Evolutionary conservation across 2,888 invertebrate genomes (phyloP), one percentile per base, ranked within the genome.

Genomic region (Monopis laevigella): DNA sequence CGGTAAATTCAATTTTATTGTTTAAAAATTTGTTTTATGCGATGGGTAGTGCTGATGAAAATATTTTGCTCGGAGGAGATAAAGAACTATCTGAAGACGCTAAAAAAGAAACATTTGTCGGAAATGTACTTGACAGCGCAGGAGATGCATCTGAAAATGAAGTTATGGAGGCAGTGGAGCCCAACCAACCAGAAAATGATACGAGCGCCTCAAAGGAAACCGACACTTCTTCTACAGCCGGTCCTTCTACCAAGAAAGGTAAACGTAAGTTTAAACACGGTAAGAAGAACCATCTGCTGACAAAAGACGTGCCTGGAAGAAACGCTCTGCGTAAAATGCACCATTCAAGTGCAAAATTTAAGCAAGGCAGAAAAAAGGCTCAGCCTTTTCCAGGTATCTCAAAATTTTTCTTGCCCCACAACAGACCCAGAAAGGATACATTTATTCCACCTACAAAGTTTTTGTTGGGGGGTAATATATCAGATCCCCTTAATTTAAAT

Each of bases 381-480:
- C 87, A 88, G 59, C 87, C 85, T 56, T 88, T 88, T 53, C 84
- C 86, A 17, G 82, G 84, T 14, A 82, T 85, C 51, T 87, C 88
- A 2, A 92, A 92, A 61, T 88, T 88, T 64, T 88, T 88, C 60
- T 82, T 89, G 36, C 88, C 89, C 0, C 86, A 88, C 53, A 90
- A 90, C 55, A 84, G 89, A 43, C 83, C 88, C 39, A 86, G 89
- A 49, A 89, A 89, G 55, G 87, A 89, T 50, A 85, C 85, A 42
- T 86, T 90, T 50, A 91, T 94, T 54, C 89, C 94, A 40, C 96
- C 97, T 0, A 94, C 94, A 1, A 96, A 96, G 67, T 97, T 98
- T 71, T 75, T 95, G 3, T 84, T 97, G 2, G 98, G 97, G 32
- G 98, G 97, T 6, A 97, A 95, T 67, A 96, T 96, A 51, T 90